Base-by-base conservation (phyloP, 2,113 vertebrate species). In the Aplodontia rufa region DNA sequence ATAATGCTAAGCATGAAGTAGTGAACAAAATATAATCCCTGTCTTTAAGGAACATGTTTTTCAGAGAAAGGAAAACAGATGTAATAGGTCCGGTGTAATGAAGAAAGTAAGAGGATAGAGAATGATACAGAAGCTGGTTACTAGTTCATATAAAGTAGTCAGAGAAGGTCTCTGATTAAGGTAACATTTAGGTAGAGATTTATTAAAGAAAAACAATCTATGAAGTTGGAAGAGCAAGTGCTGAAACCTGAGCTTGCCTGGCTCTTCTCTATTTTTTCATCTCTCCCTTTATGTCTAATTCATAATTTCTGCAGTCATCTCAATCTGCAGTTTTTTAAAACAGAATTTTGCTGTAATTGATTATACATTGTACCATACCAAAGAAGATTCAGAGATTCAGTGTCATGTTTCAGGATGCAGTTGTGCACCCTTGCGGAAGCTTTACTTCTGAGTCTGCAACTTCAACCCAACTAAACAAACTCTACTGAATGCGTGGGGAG, bases 291-390 rank as follows among this genome's bases (percentile, higher is more conserved):
- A 71, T 49, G 72, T 82, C 60, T 66, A 37, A 72, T 42, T 10
- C 20, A 71, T 79, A 11, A 75, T 93, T 35, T 75, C 42, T 87
- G 14, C 64, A 80, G 2, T 45, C 1, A 64, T 24, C 32, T 28
- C 26, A 69, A 60, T 92, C 95, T 91, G 47, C 42, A 84, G 26
- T 92, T 96, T 91, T 93, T 82, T 85, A 37, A 69, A 88, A 69
- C 89, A 93, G 40, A 32, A 75, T 71, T 90, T 92, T 71, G 11
- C 24, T 24, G 62, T 71, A 69, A 95, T 87, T 37, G 40, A 90
- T 71, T 91, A 14, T 10, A 47, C 6, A 72, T 71, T 92, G 17
- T 80, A 60, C 14, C 24, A 80, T 40, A 72, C 2, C 42, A 60
- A 51, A 80, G 16, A 79, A 75, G 32, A 83, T 64, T 87, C 28